phyloP scores from a whole-genome alignment of 1,140 invertebrate species.

The Apis cerana region DNA sequence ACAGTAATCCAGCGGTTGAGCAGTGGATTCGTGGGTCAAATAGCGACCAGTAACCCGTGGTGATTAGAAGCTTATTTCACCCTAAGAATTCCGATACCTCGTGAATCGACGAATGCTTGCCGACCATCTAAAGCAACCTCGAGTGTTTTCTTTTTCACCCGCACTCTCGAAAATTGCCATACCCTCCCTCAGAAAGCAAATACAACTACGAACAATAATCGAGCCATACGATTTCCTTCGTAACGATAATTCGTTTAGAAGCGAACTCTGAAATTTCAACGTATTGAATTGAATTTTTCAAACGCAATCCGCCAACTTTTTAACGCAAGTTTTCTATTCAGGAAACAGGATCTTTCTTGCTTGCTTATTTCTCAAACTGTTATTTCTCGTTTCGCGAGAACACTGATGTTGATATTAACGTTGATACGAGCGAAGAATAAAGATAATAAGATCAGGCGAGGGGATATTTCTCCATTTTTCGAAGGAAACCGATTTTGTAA shows the following conservation, averaged over 20 bases:
- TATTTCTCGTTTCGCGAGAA: too few relatives aligned
- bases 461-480: background rate
- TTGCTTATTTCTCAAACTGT: slow-evolving; percentile 6
- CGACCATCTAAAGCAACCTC: background rate
- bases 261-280: background rate
- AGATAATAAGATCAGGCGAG: background rate
- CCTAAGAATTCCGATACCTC: slow-evolving; percentile 26
- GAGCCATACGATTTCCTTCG: background rate
- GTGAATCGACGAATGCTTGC: background rate
- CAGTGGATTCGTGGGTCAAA: slow-evolving; percentile 32
- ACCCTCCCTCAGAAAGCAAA: background rate
- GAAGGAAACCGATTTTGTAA: background rate
- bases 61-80: slow-evolving; percentile 34
- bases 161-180: background rate
- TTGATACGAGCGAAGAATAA: background rate
- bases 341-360: background rate
- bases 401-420: background rate
- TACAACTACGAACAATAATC: background rate
- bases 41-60: slow-evolving; percentile 6
- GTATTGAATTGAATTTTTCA: background rate
- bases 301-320: background rate
- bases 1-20: slow-evolving; percentile 30
- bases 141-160: background rate
- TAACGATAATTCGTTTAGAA: background rate
- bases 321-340: too few relatives aligned